These are phyloP conservation scores for Ariopsis seemanni DNA, from an alignment of 2,113 vertebrate species.

Conservation along the genomic window DNA sequence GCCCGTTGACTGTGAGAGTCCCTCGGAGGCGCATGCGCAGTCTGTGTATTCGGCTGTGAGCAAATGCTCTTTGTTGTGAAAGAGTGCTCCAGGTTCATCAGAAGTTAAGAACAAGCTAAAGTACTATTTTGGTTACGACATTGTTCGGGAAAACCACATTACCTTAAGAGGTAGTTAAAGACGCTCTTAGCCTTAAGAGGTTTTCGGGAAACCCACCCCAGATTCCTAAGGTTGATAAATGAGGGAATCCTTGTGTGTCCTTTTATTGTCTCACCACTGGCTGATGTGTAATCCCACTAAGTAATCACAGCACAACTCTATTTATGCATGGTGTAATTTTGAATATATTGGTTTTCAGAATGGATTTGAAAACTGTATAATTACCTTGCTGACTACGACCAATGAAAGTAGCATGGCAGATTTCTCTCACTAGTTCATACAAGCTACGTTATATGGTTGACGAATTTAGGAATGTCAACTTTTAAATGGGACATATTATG, in stretches of 20 bases:
- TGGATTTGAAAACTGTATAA: not conserved
- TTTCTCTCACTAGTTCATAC: not conserved
- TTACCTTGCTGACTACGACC: not conserved
- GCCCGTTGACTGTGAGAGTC: too few relatives aligned
- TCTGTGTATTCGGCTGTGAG: too few relatives aligned
- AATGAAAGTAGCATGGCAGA: not conserved
- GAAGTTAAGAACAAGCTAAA: too few relatives aligned
- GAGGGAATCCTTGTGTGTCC: constrained; percentile 1
- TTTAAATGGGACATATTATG: not conserved
- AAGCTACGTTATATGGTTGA: not conserved
- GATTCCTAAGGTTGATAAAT: not conserved
- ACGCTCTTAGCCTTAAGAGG: too few relatives aligned
- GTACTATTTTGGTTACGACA: too few relatives aligned
- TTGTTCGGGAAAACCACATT: too few relatives aligned
- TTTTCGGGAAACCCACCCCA: not conserved
- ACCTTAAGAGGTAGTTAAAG: too few relatives aligned
- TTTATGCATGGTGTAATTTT: constrained; percentile 20
- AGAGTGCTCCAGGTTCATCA: too few relatives aligned
- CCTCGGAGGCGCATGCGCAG: too few relatives aligned
- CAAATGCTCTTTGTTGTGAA: too few relatives aligned
- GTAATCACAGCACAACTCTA: not conserved
- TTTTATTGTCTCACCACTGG: constrained; percentile 3
- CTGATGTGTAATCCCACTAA: not conserved
- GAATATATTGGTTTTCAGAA: not conserved
- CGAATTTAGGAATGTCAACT: not conserved